Evolutionary conservation across 1,140 invertebrate species (phyloP).

Genomic region (Trichomalopsis sarcophagae): DNA sequence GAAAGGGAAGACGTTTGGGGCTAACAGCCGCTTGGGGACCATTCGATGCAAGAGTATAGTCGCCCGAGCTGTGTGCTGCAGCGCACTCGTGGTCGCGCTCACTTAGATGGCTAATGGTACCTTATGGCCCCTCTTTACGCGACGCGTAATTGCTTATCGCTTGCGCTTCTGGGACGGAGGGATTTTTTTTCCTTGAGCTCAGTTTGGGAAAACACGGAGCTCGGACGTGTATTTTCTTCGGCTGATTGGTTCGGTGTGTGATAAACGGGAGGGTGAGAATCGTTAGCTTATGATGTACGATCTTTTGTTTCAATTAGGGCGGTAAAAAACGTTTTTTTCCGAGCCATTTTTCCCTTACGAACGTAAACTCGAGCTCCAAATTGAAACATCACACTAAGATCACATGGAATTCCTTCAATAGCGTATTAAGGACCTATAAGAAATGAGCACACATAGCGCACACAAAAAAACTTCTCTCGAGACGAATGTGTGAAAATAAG

Average conservation of each 20-base stretch:
- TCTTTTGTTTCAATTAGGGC: too few species aligned
- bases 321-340: neutral
- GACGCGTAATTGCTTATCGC: slow-evolving; percentile 49
- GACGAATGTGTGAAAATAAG: slow-evolving; percentile 4
- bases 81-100: slow-evolving; percentile 44
- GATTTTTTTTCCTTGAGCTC: neutral
- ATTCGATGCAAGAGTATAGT: slow-evolving; percentile 56
- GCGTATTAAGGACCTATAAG: neutral
- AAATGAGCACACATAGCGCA: neutral
- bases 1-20: slow-evolving; percentile 49
- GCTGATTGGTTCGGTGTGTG: neutral
- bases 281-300: too few species aligned
- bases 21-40: slow-evolving; percentile 67
- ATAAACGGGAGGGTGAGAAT: too few species aligned
- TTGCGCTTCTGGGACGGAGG: neutral
- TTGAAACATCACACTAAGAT: neutral
- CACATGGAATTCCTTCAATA: neutral
- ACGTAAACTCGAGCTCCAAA: neutral
- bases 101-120: slow-evolving; percentile 62
- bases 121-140: slow-evolving; percentile 58
- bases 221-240: neutral
- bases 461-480: neutral
- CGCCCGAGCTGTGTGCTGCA: neutral
- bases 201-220: neutral
- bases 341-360: neutral